Conservation (phyloP, 2,113 vertebrate genomes). For the Glareola pratincola region DNA sequence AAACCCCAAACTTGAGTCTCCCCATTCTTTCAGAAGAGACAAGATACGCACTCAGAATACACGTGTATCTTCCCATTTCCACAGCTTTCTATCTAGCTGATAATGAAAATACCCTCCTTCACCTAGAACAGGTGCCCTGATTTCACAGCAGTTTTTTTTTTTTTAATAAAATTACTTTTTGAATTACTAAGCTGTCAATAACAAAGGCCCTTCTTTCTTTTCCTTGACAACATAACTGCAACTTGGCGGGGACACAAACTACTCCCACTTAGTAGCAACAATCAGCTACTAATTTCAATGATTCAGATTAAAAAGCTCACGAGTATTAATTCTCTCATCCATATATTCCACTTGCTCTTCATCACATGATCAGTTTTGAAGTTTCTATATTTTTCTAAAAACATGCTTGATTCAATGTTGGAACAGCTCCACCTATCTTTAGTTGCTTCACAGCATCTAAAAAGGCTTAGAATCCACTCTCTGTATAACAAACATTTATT, state of each 20-base stretch:
- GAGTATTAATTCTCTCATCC: neutral
- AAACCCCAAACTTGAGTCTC: neutral
- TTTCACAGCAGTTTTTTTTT: neutral
- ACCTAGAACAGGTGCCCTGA: neutral
- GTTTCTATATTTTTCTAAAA: neutral
- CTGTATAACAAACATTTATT: slow-evolving; percentile 81
- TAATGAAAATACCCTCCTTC: neutral
- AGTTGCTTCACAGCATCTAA: neutral
- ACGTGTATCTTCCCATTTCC: neutral
- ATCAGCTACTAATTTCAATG: neutral
- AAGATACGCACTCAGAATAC: neutral
- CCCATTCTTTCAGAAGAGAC: neutral
- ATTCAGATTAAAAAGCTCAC: neutral
- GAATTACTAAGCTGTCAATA: neutral
- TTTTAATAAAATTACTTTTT: neutral
- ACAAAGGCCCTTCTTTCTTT: neutral
- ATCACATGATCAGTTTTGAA: neutral
- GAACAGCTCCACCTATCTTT: neutral
- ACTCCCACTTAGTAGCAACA: neutral
- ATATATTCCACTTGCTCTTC: neutral
- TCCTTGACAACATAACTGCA: neutral
- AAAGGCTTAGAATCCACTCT: slow-evolving; percentile 47
- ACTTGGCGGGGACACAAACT: neutral
- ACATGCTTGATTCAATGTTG: fast-evolving
- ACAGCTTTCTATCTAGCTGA: neutral